These are phyloP conservation scores for Strix occidentalis DNA, from an alignment of 2,797 vertebrate species.

Conservation along the genomic window DNA sequence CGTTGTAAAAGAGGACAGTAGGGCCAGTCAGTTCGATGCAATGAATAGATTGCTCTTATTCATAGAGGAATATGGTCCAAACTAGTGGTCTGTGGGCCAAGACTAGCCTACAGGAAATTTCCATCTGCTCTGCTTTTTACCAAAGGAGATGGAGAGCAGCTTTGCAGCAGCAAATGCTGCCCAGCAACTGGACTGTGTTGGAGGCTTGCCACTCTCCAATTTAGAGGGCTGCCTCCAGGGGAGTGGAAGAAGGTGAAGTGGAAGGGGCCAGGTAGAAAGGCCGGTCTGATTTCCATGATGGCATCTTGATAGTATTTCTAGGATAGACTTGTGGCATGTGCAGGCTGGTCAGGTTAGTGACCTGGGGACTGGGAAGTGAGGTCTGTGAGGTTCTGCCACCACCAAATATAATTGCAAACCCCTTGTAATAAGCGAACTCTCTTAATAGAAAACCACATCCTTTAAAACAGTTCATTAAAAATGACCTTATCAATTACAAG, in stretches of 20 bases:
- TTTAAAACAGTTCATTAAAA: neutral
- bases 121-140: slow-evolving; percentile 20
- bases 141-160: neutral
- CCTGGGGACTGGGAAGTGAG: neutral
- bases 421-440: neutral
- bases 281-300: neutral
- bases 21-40: slow-evolving; percentile 2
- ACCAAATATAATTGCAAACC: neutral
- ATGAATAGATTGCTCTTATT: slow-evolving; percentile 38
- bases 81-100: slow-evolving; percentile 19
- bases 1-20: slow-evolving; percentile 7
- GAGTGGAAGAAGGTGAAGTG: neutral
- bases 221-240: neutral
- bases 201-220: neutral
- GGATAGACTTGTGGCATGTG: neutral
- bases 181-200: neutral
- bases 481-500: neutral
- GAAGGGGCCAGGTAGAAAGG: neutral
- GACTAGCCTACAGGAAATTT: slow-evolving; percentile 35
- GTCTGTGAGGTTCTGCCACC: neutral
- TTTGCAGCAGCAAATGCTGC: neutral
- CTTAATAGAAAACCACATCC: slow-evolving; percentile 16
- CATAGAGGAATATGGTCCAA: neutral
- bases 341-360: neutral
- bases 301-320: neutral